Evolutionary conservation across 2,888 invertebrate species (phyloP).

Genomic region (Campoletis raptor): DNA sequence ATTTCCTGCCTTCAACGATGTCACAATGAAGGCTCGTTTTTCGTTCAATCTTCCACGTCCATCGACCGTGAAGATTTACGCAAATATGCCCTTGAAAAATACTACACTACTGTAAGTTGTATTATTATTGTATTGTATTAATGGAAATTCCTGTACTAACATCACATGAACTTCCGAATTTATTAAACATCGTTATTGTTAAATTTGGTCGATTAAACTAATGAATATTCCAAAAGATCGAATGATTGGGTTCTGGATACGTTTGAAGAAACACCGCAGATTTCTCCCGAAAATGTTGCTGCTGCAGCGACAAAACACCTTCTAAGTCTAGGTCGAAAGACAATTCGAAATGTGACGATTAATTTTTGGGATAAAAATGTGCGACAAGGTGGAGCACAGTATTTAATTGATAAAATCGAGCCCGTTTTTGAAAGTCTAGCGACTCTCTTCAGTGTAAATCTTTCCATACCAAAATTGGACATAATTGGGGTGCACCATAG

Average conservation of each 20-base stretch:
- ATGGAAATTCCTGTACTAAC: neutral
- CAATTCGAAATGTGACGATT: conserved; percentile 58
- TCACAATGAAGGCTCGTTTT: conserved; percentile 91
- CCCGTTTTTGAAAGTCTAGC: conserved; percentile 67
- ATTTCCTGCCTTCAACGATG: conserved; percentile 88
- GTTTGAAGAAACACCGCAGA: conserved; percentile 80
- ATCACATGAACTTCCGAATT: neutral
- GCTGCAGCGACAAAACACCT: conserved; percentile 70
- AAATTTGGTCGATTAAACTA: neutral
- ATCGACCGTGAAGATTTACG: conserved; percentile 88
- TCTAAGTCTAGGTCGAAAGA: conserved; percentile 62
- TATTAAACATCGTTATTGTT: neutral
- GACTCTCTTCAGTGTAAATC: conserved; percentile 73
- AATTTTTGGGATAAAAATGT: conserved; percentile 65
- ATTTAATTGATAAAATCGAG: conserved; percentile 74
- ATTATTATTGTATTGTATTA: neutral
- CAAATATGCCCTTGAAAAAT: conserved; percentile 89
- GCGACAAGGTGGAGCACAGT: conserved; percentile 62
- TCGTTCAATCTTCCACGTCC: conserved; percentile 90
- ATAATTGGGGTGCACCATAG: conserved; percentile 74
- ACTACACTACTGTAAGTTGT: conserved; percentile 74
- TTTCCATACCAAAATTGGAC: conserved; percentile 77
- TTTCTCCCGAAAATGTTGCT: conserved; percentile 88
- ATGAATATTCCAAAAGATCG: conserved; percentile 62
- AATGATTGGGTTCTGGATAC: conserved; percentile 70